Conservation (phyloP, 2,113 vertebrate species). For the Calonectris borealis region DNA sequence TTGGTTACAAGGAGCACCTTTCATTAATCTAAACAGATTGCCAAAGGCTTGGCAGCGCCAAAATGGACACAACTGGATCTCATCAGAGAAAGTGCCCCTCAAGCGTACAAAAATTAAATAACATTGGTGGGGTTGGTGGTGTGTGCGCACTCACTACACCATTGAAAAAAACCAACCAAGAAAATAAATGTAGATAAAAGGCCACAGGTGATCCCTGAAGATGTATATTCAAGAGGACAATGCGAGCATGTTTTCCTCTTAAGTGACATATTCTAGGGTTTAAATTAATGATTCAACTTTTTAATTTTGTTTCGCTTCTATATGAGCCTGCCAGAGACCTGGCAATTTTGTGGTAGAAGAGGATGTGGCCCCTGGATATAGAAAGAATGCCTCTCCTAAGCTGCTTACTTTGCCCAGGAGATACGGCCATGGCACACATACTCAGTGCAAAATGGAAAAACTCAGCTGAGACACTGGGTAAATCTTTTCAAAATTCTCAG, state of each 20-base stretch:
- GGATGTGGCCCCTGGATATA: background rate
- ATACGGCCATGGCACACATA: background rate
- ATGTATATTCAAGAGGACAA: background rate
- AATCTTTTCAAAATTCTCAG: background rate
- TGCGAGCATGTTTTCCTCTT: background rate
- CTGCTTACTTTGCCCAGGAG: background rate
- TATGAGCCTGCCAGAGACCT: background rate
- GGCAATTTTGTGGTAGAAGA: background rate
- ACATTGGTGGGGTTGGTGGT: background rate
- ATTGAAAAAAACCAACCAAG: background rate
- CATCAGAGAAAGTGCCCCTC: conserved; percentile 63
- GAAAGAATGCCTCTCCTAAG: background rate
- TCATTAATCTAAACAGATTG: conserved; percentile 73
- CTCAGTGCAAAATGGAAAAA: background rate
- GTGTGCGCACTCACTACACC: background rate
- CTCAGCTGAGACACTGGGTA: background rate
- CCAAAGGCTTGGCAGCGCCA: conserved; percentile 64
- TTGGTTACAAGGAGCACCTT: conserved; percentile 76
- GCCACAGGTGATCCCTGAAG: background rate
- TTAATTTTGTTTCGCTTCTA: background rate
- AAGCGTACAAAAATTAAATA: conserved; percentile 27
- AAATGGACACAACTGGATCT: conserved; percentile 73
- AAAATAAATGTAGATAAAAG: conserved; percentile 26
- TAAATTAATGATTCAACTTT: background rate
- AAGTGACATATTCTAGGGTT: background rate